These are phyloP conservation scores for Calonectris borealis DNA, from an alignment of 2,113 vertebrate genomes.

Conservation along the genomic window DNA sequence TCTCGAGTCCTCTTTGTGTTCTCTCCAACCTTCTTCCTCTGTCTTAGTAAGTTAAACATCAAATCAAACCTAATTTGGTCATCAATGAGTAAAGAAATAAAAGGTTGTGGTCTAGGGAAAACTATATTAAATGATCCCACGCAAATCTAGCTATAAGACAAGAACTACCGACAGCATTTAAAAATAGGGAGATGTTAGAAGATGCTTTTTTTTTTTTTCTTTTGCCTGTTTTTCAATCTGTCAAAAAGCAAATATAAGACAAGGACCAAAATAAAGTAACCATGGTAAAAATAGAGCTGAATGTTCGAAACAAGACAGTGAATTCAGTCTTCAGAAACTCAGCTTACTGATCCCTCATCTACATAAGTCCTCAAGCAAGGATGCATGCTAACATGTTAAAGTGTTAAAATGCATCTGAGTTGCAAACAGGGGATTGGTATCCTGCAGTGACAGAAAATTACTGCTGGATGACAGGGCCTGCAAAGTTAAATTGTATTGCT, in stretches of 20 bases:
- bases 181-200: not conserved
- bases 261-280: not conserved
- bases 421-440: not conserved
- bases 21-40: not conserved
- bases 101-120: not conserved
- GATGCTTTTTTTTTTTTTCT: not conserved
- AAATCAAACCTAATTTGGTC: not conserved
- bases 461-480: not conserved
- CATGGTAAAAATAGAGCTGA: not conserved
- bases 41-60: not conserved
- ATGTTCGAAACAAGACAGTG: not conserved
- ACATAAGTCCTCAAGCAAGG: not conserved
- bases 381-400: not conserved
- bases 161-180: not conserved
- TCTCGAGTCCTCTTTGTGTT: not conserved
- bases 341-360: not conserved
- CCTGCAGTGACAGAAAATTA: slow-evolving; percentile 50
- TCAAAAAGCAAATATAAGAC: not conserved
- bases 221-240: not conserved
- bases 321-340: not conserved
- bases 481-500: not conserved
- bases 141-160: not conserved
- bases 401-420: not conserved
- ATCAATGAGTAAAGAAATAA: not conserved
- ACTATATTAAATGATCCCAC: not conserved